Base-by-base conservation (phyloP, 2,113 vertebrate species). In the Merops nubicus region DNA sequence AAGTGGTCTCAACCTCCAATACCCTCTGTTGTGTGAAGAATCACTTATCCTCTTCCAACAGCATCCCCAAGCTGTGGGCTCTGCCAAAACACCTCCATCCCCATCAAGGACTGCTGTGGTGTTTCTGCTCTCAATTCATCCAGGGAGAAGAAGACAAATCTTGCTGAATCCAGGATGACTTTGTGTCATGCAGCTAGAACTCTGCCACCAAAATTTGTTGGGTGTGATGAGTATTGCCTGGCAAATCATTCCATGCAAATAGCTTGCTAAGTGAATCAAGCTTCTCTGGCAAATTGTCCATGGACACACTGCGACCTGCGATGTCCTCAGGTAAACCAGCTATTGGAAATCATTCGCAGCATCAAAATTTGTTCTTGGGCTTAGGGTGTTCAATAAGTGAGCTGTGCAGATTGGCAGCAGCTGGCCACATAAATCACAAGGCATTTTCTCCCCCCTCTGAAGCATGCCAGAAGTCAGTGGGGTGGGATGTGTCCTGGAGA, bases 231-330 rank as follows among this genome's bases (percentile, higher is more conserved):
- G 7, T 8, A 69, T 5, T 78, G 36, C 38, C 57, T 3, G 4
- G 38, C 47, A 65, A 40, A 5, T 33, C 29, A 80, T 51, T 51
- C 75, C 82, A 76, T n/a, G 36, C 59, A 83, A 88, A 80, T 19
- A 57, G n/a, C 50, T 60, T 38, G 67, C 75, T 80, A 60, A 85
- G 75, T 53, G 91, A 72, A 33, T 22, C 1, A 40, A 93, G 48
- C 65, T 75, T 59, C 65, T 57, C 69, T 89, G 4, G 28, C 48
- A 85, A 84, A 43, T 51, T 0, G 0, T 25, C 57, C 4, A 8
- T 38, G 73, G 81, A 42, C 47, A 20, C 0, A 1, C 43, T 13
- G 33, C 0, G 19, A 63, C 87, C 77, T 2, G 0, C 0, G 0
- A 2, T 6, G 47, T 82, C 74, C 69, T 72, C 43, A 3, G 50